Conservation (phyloP, 2,113 vertebrate genomes). For the Triplophysa rosa region DNA sequence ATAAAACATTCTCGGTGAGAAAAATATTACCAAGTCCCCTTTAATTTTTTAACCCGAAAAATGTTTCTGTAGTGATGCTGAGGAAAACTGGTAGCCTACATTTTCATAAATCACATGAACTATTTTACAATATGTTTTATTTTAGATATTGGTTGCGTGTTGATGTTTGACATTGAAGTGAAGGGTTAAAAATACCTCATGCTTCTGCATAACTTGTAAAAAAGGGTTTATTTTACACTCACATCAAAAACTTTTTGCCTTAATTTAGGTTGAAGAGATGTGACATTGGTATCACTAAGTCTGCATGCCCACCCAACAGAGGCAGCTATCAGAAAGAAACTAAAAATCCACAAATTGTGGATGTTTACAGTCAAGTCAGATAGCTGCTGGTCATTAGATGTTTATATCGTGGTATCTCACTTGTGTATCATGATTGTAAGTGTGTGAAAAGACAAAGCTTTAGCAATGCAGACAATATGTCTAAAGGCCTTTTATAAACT, state of each 20-base stretch:
- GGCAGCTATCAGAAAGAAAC: constrained; percentile 48
- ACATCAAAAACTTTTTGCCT: constrained; percentile 15
- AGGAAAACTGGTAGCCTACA: not conserved
- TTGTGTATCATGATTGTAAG: not conserved
- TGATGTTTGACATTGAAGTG: not conserved
- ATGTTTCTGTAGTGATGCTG: not conserved
- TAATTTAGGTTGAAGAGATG: constrained; percentile 33
- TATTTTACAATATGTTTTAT: not conserved
- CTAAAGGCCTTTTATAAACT: constrained; percentile 45
- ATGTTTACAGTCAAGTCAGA: constrained; percentile 49
- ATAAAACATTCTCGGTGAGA: too few relatives aligned
- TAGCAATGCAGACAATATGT: not conserved
- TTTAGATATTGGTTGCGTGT: constrained; percentile 2
- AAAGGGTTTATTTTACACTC: not conserved
- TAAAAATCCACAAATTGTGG: not conserved
- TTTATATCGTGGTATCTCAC: constrained; percentile 8
- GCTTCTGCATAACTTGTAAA: constrained; percentile 20
- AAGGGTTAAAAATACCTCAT: constrained; percentile 46
- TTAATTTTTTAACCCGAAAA: not conserved
- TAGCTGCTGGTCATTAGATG: constrained; percentile 13
- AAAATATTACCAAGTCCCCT: too few relatives aligned
- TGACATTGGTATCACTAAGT: not conserved
- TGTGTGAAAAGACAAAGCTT: constrained; percentile 27
- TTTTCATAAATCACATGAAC: not conserved
- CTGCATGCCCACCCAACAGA: constrained; percentile 6